Evolutionary conservation across 2,797 vertebrate species (phyloP), one percentile per base, ranked within the genome.

Genomic region (Sebastes umbrosus): DNA sequence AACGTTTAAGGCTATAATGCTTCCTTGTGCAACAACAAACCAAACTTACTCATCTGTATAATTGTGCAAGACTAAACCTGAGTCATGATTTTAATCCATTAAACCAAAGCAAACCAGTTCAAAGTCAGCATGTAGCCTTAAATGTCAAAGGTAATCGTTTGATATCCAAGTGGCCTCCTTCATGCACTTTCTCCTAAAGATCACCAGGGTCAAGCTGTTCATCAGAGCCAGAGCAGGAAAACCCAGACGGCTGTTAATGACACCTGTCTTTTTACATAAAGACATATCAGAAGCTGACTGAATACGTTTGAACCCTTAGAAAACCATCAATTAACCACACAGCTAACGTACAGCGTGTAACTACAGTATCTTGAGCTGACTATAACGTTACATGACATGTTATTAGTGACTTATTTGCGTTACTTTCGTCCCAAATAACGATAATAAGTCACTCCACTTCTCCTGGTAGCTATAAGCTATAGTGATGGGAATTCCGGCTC

Each of bases 101-200:
- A 14, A 0, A 11, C 7, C n/a, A 18, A 9, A 59, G 29, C 8
- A 24, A 10, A 13, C 9, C 7, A 1, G n/a, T 9, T 6, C 11
- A 2, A 18, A 10, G 55, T 34, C 52, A 11, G 57, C 0, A 8
- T 64, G 34, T 20, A 4, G n/a, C 8, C 5, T 65, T 58, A 95
- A 95, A 96, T 94, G 94, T 91, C 95, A 95, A 93, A 93, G 90
- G 92, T 94, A 70, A 74, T 22, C 22, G 16, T 31, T 29, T 65
- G 67, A 66, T 29, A 66, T 43, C 31, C 50, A 59, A 79, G 25
- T 77, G 83, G 62, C 46, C 65, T 39, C 34, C 16, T 50, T 10
- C 52, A 14, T 82, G 87, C 83, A 70, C 80, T 85, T 85, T 32
- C 66, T 50, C 34, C 54, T 4, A 85, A 89, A 92, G 70, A 85